These are phyloP conservation scores for Pectinophora gossypiella DNA, from an alignment of 1,140 invertebrate species.

Conservation along the genomic window DNA sequence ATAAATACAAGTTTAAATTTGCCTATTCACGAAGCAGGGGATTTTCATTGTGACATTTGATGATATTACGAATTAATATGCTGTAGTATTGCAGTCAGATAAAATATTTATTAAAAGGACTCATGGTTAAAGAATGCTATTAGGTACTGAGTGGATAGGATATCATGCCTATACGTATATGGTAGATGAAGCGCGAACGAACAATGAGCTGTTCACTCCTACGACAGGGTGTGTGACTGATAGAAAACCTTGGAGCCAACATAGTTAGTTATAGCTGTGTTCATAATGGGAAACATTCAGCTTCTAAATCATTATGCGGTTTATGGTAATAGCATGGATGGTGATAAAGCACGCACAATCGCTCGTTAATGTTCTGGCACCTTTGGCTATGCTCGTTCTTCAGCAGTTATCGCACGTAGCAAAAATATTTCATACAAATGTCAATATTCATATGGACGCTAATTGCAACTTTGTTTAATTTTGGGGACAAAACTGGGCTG, in stretches of 20 bases:
- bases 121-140: no score
- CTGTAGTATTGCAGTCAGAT: no score
- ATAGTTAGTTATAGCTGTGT: constrained; percentile 9
- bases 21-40: no score
- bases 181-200: no score
- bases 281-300: constrained; percentile 22
- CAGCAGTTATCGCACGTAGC: constrained; percentile 26
- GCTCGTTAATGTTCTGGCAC: constrained; percentile 30
- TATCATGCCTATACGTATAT: no score
- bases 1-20: no score
- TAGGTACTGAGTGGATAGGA: no score
- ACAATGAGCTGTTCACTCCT: constrained; percentile 1
- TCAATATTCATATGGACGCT: no score
- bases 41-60: no score
- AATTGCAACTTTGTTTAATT: background rate
- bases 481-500: background rate
- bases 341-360: constrained; percentile 52
- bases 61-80: no score
- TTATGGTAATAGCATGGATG: constrained; percentile 38
- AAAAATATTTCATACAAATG: background rate
- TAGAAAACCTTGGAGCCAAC: constrained; percentile 15
- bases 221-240: background rate
- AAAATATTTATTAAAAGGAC: no score
- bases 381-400: constrained; percentile 15
- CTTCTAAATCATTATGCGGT: constrained; percentile 31